Conservation (phyloP, 1,140 invertebrate species). For the Drosophila eugracilis region DNA sequence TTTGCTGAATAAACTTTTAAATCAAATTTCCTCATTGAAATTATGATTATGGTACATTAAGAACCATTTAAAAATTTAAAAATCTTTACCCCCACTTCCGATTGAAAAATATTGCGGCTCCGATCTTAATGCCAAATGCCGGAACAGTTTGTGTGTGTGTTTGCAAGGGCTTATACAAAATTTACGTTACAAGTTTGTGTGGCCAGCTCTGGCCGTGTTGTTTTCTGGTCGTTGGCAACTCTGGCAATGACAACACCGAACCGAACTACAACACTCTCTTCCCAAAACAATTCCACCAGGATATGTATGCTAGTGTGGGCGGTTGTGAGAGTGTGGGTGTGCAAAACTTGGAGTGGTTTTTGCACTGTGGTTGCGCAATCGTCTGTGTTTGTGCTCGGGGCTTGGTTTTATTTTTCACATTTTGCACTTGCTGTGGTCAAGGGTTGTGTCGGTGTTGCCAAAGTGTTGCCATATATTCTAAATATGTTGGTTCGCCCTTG, state of each 20-base stretch:
- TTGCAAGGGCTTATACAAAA: slow-evolving; percentile 64
- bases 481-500: slow-evolving; percentile 71
- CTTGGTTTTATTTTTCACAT: slow-evolving; percentile 41
- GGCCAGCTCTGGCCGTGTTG: slow-evolving; percentile 33
- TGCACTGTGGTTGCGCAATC: slow-evolving; percentile 78
- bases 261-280: slow-evolving; percentile 38
- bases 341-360: slow-evolving; percentile 76
- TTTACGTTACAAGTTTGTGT: slow-evolving; percentile 59
- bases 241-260: slow-evolving; percentile 69
- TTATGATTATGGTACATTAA: no score
- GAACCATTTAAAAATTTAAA: slow-evolving; percentile 7
- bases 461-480: slow-evolving; percentile 83
- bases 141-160: slow-evolving; percentile 40
- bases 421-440: slow-evolving; percentile 71
- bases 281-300: slow-evolving; percentile 21
- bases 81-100: background rate
- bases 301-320: slow-evolving; percentile 9
- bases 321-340: slow-evolving; percentile 9
- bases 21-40: no score
- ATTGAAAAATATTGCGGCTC: slow-evolving; percentile 43
- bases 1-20: no score
- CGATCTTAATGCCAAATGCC: slow-evolving; percentile 70
- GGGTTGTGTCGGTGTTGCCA: slow-evolving; percentile 76
- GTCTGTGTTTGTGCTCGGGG: slow-evolving; percentile 55
- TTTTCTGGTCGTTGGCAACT: slow-evolving; percentile 60